Percentiles rank a stretch among this genome's conserved stretches.
These are phyloP conservation scores for Unio delphinus DNA, from an alignment of 2,888 invertebrate species.

Conservation along the genomic window DNA sequence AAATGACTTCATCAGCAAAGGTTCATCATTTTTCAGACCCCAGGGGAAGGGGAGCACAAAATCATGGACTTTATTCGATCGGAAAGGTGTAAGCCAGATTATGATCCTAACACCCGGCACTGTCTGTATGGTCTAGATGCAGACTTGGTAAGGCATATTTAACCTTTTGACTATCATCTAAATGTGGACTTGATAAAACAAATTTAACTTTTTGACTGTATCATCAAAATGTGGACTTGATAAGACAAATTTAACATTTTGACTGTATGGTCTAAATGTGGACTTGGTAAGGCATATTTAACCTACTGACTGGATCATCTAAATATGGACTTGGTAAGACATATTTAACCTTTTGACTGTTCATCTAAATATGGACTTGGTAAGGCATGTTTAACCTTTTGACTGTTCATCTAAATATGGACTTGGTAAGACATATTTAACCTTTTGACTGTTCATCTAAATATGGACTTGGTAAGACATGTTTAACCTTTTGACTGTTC, in stretches of 20 bases:
- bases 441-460: too few species aligned
- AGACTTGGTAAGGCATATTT: slow-evolving; percentile 78
- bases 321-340: slow-evolving; percentile 88
- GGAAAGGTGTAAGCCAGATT: slow-evolving; percentile 85
- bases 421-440: too few species aligned
- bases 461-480: too few species aligned
- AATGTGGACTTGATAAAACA: slow-evolving; percentile 88
- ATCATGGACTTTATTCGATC: slow-evolving; percentile 97
- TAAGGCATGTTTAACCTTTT: slow-evolving; percentile 31
- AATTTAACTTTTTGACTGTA: slow-evolving; percentile 74
- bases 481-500: too few species aligned
- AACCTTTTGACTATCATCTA: slow-evolving; percentile 76
- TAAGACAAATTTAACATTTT: slow-evolving; percentile 32
- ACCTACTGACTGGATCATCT: slow-evolving; percentile 73
- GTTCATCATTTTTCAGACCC: slow-evolving; percentile 75
- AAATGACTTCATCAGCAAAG: neutral
- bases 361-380: slow-evolving; percentile 95
- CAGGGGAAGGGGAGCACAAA: slow-evolving; percentile 98
- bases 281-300: too few species aligned
- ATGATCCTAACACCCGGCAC: slow-evolving; percentile 92
- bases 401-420: slow-evolving; percentile 66
- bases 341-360: slow-evolving; percentile 74
- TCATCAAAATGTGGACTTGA: slow-evolving; percentile 95
- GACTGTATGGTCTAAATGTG: slow-evolving; percentile 66
- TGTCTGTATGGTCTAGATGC: slow-evolving; percentile 98